Evolutionary conservation across 2,888 invertebrate genomes (phyloP).

Genomic region (Acholoe squamosa): DNA sequence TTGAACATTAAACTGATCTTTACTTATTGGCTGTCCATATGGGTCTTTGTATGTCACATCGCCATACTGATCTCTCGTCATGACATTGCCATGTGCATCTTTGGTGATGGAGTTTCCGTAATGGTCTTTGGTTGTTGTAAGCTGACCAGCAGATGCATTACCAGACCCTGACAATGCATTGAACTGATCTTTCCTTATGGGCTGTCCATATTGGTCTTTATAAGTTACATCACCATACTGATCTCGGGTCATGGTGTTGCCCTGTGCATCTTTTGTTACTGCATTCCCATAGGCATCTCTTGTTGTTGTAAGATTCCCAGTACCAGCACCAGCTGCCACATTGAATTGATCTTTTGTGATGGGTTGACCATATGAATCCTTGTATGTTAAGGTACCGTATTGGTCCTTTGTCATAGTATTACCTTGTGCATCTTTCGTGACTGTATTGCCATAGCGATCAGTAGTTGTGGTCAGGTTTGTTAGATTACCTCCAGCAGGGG

Average conservation of each 20-base stretch:
- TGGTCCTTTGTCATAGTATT: slow-evolving; percentile 3
- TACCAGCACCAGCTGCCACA: not conserved
- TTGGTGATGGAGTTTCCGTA: not conserved
- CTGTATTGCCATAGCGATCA: slow-evolving; percentile 29
- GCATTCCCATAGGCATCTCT: slow-evolving; percentile 19
- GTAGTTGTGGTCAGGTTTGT: not conserved
- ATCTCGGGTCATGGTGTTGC: slow-evolving; percentile 19
- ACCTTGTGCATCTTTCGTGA: not conserved
- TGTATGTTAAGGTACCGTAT: not conserved
- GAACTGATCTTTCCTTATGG: slow-evolving; percentile 1
- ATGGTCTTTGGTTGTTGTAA: slow-evolving; percentile 7
- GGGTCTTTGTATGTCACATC: not conserved
- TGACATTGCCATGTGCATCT: slow-evolving; percentile 12
- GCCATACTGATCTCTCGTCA: slow-evolving; percentile 53
- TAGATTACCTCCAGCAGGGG: not conserved
- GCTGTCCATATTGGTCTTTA: slow-evolving; percentile 52
- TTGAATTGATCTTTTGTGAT: slow-evolving; percentile 5
- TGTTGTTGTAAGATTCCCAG: not conserved
- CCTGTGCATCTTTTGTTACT: not conserved
- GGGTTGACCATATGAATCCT: not conserved
- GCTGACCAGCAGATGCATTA: not conserved
- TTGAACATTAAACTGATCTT: not conserved
- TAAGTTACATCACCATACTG: slow-evolving; percentile 30
- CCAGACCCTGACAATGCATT: not conserved
- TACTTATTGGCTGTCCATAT: slow-evolving; percentile 15